Conservation (phyloP, 2,113 vertebrate species). For the Amblyornis subalaris region DNA sequence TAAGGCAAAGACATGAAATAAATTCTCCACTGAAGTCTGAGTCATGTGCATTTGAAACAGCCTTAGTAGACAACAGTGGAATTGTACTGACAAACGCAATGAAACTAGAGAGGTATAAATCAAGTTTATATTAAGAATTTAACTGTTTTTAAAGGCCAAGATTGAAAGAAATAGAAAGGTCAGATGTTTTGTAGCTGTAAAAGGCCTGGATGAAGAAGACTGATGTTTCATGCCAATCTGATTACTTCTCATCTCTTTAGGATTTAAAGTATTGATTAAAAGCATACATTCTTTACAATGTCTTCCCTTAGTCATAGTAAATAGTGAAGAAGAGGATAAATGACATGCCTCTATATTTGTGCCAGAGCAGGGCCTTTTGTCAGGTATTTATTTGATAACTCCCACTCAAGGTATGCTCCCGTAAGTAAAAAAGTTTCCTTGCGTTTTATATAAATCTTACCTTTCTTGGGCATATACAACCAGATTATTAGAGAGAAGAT, state of each 20-base stretch:
- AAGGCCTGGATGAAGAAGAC: not conserved
- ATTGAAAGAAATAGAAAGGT: not conserved
- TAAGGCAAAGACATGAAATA: not conserved
- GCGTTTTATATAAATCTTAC: not conserved
- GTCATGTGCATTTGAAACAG: not conserved
- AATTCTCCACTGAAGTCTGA: not conserved
- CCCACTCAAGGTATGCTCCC: not conserved
- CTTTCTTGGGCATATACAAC: not conserved
- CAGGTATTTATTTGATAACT: not conserved
- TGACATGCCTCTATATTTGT: not conserved
- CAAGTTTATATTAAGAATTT: not conserved
- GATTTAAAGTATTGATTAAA: not conserved
- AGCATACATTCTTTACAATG: not conserved
- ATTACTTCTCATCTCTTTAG: not conserved
- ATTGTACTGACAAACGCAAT: not conserved
- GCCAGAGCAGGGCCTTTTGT: not conserved
- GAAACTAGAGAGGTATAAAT: not conserved
- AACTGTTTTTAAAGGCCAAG: not conserved
- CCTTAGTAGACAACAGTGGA: not conserved
- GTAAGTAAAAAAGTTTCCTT: not conserved
- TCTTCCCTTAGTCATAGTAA: not conserved
- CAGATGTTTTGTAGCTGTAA: not conserved
- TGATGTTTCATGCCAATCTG: not conserved
- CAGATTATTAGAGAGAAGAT: not conserved
- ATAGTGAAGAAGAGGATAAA: not conserved